Percentiles rank a stretch among this genome's conserved stretches.
Conservation (phyloP, 2,797 vertebrate genomes). For the Pseudopleuronectes americanus region DNA sequence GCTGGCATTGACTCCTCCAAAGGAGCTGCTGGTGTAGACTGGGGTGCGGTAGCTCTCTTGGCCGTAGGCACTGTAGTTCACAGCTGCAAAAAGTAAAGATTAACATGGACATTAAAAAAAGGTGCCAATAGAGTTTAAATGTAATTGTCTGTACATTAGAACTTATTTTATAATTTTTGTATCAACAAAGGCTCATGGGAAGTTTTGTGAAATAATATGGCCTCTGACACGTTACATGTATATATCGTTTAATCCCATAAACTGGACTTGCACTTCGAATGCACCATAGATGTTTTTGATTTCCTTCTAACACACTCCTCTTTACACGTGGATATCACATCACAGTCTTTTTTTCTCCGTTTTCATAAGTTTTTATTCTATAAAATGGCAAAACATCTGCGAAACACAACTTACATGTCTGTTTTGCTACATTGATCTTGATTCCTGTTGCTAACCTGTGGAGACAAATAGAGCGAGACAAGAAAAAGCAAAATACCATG, state of each 20-base stretch:
- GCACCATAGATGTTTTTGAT: too few species aligned
- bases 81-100: constrained; percentile 45
- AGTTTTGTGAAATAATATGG: not conserved
- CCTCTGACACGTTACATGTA: not conserved
- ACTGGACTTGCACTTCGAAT: not conserved
- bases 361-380: not conserved
- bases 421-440: constrained; percentile 75
- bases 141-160: not conserved
- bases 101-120: not conserved
- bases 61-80: constrained; percentile 69
- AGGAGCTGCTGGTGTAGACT: constrained; percentile 56
- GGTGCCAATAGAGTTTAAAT: not conserved
- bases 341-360: too few species aligned
- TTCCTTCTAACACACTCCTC: too few species aligned
- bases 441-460: constrained; percentile 76
- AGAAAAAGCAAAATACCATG: not conserved
- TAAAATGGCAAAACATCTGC: not conserved
- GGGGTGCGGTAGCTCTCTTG: constrained; percentile 73
- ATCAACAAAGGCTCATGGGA: not conserved
- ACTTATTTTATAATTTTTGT: not conserved
- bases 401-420: constrained; percentile 71
- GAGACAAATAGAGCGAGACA: constrained; percentile 2
- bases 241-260: not conserved
- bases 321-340: too few species aligned
- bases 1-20: constrained; percentile 40